Evolutionary conservation across 2,888 invertebrate species (phyloP).

Genomic region (Lagria hirta): DNA sequence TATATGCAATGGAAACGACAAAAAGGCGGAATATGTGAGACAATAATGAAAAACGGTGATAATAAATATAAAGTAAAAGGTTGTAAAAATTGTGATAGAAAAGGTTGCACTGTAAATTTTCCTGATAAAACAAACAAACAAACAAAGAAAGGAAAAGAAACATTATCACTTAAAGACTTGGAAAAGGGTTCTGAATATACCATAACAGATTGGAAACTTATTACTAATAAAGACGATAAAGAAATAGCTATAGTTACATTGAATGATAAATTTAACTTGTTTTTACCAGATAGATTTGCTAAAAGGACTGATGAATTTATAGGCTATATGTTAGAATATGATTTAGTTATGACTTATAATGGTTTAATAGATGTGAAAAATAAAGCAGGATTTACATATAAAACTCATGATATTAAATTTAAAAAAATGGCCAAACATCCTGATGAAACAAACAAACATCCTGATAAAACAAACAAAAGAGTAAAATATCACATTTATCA

Average conservation of each 20-base stretch:
- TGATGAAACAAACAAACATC: conserved; percentile 7
- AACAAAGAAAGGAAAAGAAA: conserved; percentile 9
- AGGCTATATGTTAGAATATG: conserved; percentile 9
- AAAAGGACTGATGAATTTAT: conserved; percentile 7
- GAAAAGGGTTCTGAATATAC: conserved; percentile 7
- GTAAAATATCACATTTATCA: conserved; percentile 1
- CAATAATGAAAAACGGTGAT: conserved; percentile 14
- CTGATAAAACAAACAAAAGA: conserved; percentile 6
- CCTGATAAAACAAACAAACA: conserved; percentile 12
- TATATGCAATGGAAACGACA: conserved; percentile 18
- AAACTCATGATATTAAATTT: conserved; percentile 9
- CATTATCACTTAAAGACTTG: conserved; percentile 9
- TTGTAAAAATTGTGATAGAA: conserved; percentile 14
- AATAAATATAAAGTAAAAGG: conserved; percentile 16
- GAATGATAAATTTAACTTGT: conserved; percentile 7
- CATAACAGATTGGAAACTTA: conserved; percentile 6
- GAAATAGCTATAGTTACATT: conserved; percentile 7
- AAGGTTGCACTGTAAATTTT: conserved; percentile 12
- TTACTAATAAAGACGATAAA: conserved; percentile 6
- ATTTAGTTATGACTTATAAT: conserved; percentile 9
- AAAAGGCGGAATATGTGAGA: conserved; percentile 16
- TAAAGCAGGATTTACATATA: conserved; percentile 9
- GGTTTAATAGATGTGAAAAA: conserved; percentile 8
- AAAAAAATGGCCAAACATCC: conserved; percentile 7
- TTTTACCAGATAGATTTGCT: conserved; percentile 8